Conservation (phyloP, 2,113 vertebrate genomes). For the Cromileptes altivelis region DNA sequence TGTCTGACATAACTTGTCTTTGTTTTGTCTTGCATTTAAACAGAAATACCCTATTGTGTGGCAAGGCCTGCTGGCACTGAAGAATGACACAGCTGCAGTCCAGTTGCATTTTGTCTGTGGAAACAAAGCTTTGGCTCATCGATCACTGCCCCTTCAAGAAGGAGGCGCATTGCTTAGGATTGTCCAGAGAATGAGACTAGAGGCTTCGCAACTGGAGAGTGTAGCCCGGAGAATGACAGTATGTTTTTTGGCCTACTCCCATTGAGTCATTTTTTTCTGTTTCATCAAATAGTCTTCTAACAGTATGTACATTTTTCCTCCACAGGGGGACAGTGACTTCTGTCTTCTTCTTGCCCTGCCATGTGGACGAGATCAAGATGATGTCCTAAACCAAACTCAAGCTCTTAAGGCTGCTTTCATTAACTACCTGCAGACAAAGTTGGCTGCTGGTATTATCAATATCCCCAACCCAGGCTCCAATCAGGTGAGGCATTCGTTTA, state of each 20-base stretch:
- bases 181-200: conserved; percentile 97
- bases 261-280: not conserved
- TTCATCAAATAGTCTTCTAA: not conserved
- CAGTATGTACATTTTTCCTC: not conserved
- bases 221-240: conserved; percentile 98
- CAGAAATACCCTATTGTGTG: conserved; percentile 99
- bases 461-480: conserved; percentile 98
- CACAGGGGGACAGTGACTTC: conserved; percentile 96
- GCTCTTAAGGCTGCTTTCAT: conserved; percentile 96
- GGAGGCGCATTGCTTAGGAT: conserved; percentile 93
- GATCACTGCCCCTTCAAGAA: conserved; percentile 93
- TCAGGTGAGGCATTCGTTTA: conserved; percentile 85
- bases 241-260: conserved; percentile 10
- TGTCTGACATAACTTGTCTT: conserved; percentile 27
- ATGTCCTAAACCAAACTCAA: conserved; percentile 96
- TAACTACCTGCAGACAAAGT: conserved; percentile 96
- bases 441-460: conserved; percentile 98
- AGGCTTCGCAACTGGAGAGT: conserved; percentile 94
- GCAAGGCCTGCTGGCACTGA: conserved; percentile 97
- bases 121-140: conserved; percentile 95
- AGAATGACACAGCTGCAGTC: conserved; percentile 97
- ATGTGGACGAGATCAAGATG: conserved; percentile 97
- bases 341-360: conserved; percentile 96
- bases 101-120: conserved; percentile 98
- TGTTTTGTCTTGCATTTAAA: conserved; percentile 20